phyloP scores from a whole-genome alignment of 2,888 invertebrate genomes.

The Anaspis maculata region DNA sequence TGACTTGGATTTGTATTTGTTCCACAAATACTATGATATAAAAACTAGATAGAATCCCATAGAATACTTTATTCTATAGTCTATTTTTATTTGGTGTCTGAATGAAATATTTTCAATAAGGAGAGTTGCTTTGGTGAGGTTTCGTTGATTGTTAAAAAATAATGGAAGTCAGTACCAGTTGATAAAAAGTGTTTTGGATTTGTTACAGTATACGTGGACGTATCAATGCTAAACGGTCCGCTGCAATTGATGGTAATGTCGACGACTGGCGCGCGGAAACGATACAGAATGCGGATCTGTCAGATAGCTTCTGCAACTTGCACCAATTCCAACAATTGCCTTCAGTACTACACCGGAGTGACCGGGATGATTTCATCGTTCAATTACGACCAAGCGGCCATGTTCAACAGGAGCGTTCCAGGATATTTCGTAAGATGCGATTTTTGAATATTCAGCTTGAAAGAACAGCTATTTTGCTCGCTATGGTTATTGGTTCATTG shows the following conservation, averaged over 20 bases:
- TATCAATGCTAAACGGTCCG: constrained; percentile 54
- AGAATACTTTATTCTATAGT: no score
- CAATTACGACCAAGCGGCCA: constrained; percentile 56
- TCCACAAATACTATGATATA: no score
- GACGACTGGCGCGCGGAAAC: constrained; percentile 46
- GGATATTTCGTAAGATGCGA: constrained; percentile 53
- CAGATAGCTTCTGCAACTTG: constrained; percentile 40
- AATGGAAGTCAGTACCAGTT: no score
- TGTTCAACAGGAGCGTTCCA: constrained; percentile 47
- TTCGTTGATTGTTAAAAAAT: no score
- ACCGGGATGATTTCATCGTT: constrained; percentile 60
- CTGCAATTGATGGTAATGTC: constrained; percentile 58
- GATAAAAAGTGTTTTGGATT: no score
- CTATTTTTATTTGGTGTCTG: no score
- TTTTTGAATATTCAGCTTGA: not conserved
- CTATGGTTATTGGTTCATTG: not conserved
- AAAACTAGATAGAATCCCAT: no score
- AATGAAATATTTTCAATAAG: no score
- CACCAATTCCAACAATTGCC: constrained; percentile 44
- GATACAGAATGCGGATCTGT: constrained; percentile 57
- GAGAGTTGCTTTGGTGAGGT: no score
- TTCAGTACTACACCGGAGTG: constrained; percentile 56
- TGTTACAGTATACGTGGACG: constrained; percentile 61
- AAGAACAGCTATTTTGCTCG: not conserved
- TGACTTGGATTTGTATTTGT: no score